phyloP scores from a whole-genome alignment of 2,888 invertebrate species.

The Ashinkailepas kermadecensis region DNA sequence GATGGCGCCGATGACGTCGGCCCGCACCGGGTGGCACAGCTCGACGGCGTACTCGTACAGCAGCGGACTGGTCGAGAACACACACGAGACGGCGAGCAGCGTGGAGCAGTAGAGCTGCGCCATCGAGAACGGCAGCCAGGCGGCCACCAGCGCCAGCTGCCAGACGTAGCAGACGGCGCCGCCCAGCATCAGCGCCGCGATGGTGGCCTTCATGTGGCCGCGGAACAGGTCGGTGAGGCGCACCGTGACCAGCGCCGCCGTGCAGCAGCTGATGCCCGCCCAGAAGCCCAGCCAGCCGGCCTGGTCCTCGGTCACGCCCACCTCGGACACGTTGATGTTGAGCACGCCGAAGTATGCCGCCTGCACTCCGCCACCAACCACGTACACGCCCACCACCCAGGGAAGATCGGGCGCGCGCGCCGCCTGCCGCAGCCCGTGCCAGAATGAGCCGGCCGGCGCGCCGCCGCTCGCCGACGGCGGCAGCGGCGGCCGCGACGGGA shows the following conservation, averaged over 20 bases:
- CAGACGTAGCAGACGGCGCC: slow-evolving; percentile 30
- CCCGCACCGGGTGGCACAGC: too few relatives aligned
- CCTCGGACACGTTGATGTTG: not conserved
- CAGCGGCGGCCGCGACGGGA: slow-evolving; percentile 29
- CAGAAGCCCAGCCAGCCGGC: slow-evolving; percentile 31
- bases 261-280: slow-evolving; percentile 26
- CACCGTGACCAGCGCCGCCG: slow-evolving; percentile 29
- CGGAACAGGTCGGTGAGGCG: slow-evolving; percentile 31
- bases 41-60: too few relatives aligned
- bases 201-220: slow-evolving; percentile 31
- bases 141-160: slow-evolving; percentile 14
- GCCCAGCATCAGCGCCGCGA: slow-evolving; percentile 29
- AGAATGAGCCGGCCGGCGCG: slow-evolving; percentile 28
- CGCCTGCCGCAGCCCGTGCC: slow-evolving; percentile 14
- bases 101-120: too few relatives aligned
- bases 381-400: not conserved
- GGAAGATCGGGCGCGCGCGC: not conserved
- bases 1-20: not conserved
- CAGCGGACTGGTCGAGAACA: too few relatives aligned
- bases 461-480: slow-evolving; percentile 30
- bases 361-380: not conserved
- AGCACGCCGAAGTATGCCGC: not conserved
- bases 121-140: too few relatives aligned
- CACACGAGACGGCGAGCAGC: too few relatives aligned
- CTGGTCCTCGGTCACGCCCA: slow-evolving; percentile 27